Base-by-base conservation (phyloP, 2,113 vertebrate genomes). In the human region DNA sequence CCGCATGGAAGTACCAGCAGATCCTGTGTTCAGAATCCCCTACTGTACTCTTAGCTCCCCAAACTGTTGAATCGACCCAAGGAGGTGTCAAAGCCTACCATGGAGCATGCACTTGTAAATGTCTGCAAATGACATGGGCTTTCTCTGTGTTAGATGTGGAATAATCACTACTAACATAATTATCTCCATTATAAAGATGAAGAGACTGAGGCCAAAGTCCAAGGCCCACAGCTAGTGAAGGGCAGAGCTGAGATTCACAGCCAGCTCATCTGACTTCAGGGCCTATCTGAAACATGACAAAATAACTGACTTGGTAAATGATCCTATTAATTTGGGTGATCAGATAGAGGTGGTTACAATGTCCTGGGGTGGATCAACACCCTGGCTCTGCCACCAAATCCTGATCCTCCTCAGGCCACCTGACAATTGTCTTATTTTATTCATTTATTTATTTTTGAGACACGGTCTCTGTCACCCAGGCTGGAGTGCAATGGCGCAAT, bases 1-100 rank as follows among this genome's bases (percentile, higher is more conserved):
- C 20, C 0, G 2, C 1, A 2, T 0, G 17, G 50, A 32, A 43
- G 16, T 7, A 13, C 8, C 1, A 11, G 27, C 0, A 6, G 14
- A 11, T 0, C 27, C 72, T 35, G 20, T 0, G 11, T 32, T 35
- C 38, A 94, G 76, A 75, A 38, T 2, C 23, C 8, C 35, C 17
- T 22, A 0, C 59, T 57, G 38, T 7, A 13, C 59, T 3, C 50
- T 35, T 23, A 17, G 32, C 11, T 50, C 35, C 88, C 45, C 16
- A 38, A 6, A 43, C 0, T 30, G 70, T 18, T 10, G 13, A 2
- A 25, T 14, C 30, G 38, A 16, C 4, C 3, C 17, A 18, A 10
- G 6, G 17, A 38, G 66, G 40, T 50, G 6, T 22, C 88, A 14
- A 18, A 48, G 27, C 48, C 38, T 43, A 20, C 30, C 52, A 12